Conservation (phyloP, 2,888 invertebrate species). For the Napeogenes inachia region DNA sequence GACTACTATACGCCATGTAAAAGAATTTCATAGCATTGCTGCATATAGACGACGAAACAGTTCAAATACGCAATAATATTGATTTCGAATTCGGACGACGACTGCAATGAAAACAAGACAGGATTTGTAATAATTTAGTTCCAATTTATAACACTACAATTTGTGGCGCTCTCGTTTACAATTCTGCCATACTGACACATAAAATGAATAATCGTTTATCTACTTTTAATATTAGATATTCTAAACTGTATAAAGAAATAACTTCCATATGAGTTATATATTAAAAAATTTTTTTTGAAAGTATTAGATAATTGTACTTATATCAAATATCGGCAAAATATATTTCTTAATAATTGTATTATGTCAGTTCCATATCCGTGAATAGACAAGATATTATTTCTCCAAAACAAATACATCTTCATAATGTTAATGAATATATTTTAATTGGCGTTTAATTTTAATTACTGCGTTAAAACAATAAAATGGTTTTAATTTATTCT, state of each 20-base stretch:
- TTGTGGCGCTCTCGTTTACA: conserved; percentile 45
- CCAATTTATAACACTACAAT: conserved; percentile 44
- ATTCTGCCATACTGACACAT: conserved; percentile 20
- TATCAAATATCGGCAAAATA: background rate
- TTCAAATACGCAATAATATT: conserved; percentile 68
- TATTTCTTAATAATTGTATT: no score
- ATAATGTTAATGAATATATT: no score
- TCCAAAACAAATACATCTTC: no score
- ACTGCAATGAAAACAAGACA: conserved; percentile 61
- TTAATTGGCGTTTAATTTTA: no score
- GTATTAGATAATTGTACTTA: background rate
- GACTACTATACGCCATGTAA: conserved; percentile 77
- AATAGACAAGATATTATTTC: no score
- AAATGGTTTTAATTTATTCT: no score
- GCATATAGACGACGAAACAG: conserved; percentile 71
- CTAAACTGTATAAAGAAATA: background rate
- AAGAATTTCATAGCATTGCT: conserved; percentile 76
- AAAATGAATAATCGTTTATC: background rate
- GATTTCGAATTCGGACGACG: conserved; percentile 67
- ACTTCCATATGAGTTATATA: background rate
- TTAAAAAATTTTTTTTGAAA: background rate
- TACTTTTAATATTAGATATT: background rate
- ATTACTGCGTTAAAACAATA: no score
- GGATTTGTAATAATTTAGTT: conserved; percentile 56
- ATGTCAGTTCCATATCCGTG: no score